Conservation (phyloP, 2,888 invertebrate species). For the Hydrotaea cyrtoneurina region DNA sequence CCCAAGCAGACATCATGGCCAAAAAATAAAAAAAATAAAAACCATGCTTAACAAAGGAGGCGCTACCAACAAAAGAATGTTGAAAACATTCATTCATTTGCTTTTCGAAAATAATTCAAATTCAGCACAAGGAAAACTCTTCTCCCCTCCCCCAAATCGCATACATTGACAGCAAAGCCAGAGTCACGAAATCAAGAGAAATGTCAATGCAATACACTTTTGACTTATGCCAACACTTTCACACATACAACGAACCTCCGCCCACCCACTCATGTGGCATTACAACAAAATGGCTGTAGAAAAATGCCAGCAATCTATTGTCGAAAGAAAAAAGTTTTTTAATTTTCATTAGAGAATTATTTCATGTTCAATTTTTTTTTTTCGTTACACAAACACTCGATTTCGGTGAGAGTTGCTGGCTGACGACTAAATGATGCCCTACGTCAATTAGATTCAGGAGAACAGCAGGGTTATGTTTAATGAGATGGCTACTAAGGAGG, state of each 20-base stretch:
- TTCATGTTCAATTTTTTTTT: constrained; percentile 26
- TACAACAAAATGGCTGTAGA: constrained; percentile 32
- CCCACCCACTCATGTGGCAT: not conserved
- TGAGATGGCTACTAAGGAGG: too few relatives aligned
- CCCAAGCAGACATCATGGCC: constrained; percentile 1
- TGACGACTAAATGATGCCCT: too few relatives aligned
- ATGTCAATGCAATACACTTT: constrained; percentile 43
- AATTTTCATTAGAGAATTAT: constrained; percentile 64
- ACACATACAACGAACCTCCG: not conserved
- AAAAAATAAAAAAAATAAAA: too few relatives aligned
- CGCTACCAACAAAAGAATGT: constrained; percentile 54
- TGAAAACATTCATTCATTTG: constrained; percentile 38
- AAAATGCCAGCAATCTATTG: constrained; percentile 50
- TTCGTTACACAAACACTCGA: constrained; percentile 38
- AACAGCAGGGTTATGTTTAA: too few relatives aligned
- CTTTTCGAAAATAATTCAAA: constrained; percentile 38
- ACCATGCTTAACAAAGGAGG: constrained; percentile 55
- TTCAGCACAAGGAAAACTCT: not conserved
- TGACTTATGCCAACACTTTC: not conserved
- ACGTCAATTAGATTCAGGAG: too few relatives aligned
- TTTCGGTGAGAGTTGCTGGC: too few relatives aligned
- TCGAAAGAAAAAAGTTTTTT: constrained; percentile 61
- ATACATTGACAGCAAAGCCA: not conserved
- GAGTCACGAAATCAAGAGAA: constrained; percentile 12
- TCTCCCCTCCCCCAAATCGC: not conserved